Conservation (phyloP, 2,888 invertebrate species). For the Pollenia griseotomentosa region DNA sequence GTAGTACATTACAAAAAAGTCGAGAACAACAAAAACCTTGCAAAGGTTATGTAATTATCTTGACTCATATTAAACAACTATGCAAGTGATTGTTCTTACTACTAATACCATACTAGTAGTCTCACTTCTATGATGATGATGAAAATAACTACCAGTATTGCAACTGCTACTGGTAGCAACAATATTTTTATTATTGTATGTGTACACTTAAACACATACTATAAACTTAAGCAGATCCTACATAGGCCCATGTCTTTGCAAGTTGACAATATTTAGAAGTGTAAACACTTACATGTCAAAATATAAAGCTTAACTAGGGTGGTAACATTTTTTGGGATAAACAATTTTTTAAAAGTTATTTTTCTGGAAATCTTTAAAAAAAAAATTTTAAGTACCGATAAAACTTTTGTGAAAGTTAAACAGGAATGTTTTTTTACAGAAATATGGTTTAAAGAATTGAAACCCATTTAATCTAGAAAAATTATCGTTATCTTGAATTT, state of each 20-base stretch:
- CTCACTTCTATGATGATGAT: not conserved
- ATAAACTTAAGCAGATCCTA: not conserved
- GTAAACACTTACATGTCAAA: not conserved
- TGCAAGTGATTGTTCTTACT: conserved; percentile 30
- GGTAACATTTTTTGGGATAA: too few relatives aligned
- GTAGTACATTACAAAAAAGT: conserved; percentile 1
- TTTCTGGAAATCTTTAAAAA: too few relatives aligned
- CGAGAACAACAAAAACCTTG: conserved; percentile 22
- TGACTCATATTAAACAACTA: not conserved
- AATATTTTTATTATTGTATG: not conserved
- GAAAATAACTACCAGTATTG: not conserved
- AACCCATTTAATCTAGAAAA: too few relatives aligned
- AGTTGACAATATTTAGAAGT: conserved; percentile 2
- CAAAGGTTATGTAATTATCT: conserved; percentile 36
- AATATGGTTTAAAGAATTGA: too few relatives aligned
- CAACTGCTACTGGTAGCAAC: conserved; percentile 14
- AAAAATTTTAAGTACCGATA: too few relatives aligned
- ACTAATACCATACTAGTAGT: conserved; percentile 5
- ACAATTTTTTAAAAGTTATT: too few relatives aligned
- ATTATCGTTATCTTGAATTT: too few relatives aligned
- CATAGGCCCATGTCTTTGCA: not conserved
- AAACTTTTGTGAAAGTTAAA: too few relatives aligned
- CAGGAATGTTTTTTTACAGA: too few relatives aligned
- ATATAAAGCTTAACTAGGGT: not conserved
- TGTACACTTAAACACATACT: not conserved